Evolutionary conservation across 2,113 vertebrate species (phyloP), one percentile per base, ranked within the genome.

Genomic region (Cyanoliseus patagonus): DNA sequence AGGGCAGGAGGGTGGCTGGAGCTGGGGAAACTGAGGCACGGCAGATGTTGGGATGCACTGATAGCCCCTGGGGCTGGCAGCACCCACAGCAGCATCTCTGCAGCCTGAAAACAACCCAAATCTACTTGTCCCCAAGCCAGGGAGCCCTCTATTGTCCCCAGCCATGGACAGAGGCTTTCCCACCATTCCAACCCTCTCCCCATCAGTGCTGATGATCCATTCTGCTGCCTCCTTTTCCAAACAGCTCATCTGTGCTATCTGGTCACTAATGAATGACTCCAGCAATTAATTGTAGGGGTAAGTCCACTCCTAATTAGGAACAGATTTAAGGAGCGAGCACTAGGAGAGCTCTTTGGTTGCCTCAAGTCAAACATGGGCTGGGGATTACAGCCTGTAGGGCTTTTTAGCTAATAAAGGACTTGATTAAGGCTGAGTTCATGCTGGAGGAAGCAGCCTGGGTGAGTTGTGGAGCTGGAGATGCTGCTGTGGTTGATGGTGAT

Each of bases 221-320:
- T 83, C 66, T 7, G 78, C 94, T 42, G 67, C 85, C 61, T 85
- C 74, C 25, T 75, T 53, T 25, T 57, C 68, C 83, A 55, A n/a
- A 61, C 51, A 52, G 55, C 78, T 92, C 51, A 62, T 25, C 76
- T 81, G 49, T 47, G 39, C 27, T 63, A 28, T 23, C 64, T 67
- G n/a, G 75, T 69, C 6, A 13, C 76, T 96, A 87, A 94, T 57
- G 83, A 91, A 55, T 28, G 10, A 24, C 31, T 82, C 75, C 51
- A 37, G 74, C 72, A 37, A 77, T 93, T 97, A 88, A 92, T 74
- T 42, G 70, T 10, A 61, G 61, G 91, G 80, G 39, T 69, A 88
- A 96, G 42, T n/a, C 83, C 85, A 4, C 51, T 82, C 76, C 69
- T 84, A 92, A 95, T 79, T 79, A 87, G 76, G 44, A 89, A 49